Evolutionary conservation across 2,888 invertebrate genomes (phyloP), one percentile per base, ranked within the genome.

Genomic region (Lochmaea crataegi): DNA sequence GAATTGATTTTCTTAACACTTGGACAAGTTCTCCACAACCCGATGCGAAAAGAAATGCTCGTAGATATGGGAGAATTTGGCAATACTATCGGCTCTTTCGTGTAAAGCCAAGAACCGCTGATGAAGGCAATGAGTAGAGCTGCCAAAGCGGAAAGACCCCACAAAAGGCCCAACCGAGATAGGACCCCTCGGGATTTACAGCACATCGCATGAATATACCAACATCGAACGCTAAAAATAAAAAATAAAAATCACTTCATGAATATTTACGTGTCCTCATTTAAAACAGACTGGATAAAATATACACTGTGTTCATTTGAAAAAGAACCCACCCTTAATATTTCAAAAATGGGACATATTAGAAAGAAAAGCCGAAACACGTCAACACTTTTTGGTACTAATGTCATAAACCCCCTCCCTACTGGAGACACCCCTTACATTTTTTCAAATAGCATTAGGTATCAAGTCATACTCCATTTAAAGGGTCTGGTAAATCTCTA

Each of bases 21-120:
- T 11, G 88, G 89, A 81, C 89, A 89, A 66, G 87, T 87, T 57
- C 87, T 82, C 89, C 89, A 89, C 72, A 89, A 84, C 66, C 89
- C 89, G 76, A 89, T 88, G 66, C 85, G 83, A 81, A 89, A 89
- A 68, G 85, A 87, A 79, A 89, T 86, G 71, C 86, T 86, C 60
- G 89, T 88, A 74, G 85, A 85, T 78, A 87, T 80, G 74, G 86
- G 84, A 32, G 84, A 81, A 78, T 86, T 85, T 65, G 87, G 87
- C 70, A 88, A 81, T 53, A 84, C 82, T 74, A 88, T 84, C 11
- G 88, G 88, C 79, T 89, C 88, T 76, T 85, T 85, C 57, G 88
- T 88, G 83, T 87, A 87, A 67, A 89, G 84, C 89, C 89, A 89
- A 65, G 87, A 86, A 75, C 87, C 87, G 82, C 88, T 86, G 75